phyloP scores from a whole-genome alignment of 1,140 invertebrate genomes.

The Scylla paramamosain region DNA sequence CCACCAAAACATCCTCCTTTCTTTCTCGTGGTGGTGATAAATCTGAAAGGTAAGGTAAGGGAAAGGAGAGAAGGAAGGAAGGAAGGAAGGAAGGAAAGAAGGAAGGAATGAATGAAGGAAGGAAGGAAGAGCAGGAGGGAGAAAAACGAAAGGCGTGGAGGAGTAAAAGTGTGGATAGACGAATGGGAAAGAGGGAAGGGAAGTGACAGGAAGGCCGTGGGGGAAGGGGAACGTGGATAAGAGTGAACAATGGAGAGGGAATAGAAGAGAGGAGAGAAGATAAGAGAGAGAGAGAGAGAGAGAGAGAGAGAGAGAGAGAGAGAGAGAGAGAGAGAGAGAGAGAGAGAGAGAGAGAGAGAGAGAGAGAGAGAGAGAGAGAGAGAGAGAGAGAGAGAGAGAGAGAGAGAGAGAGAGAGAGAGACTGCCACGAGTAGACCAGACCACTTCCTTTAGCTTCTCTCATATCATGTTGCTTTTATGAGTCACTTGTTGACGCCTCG shows the following conservation, averaged over 20 bases:
- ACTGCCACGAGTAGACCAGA: background rate
- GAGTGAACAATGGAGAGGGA: too few relatives aligned
- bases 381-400: constrained; percentile 17
- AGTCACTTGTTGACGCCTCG: too few relatives aligned
- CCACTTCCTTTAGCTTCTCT: too few relatives aligned
- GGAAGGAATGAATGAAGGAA: too few relatives aligned
- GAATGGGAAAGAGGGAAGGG: background rate
- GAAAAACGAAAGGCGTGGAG: background rate
- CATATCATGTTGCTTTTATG: too few relatives aligned
- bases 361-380: background rate
- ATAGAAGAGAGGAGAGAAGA: background rate
- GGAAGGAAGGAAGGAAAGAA: too few relatives aligned
- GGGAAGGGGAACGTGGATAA: too few relatives aligned
- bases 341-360: constrained; percentile 3
- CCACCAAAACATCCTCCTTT: background rate
- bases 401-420: background rate
- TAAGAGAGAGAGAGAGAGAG: background rate
- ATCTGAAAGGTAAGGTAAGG: too few relatives aligned
- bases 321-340: constrained; percentile 11
- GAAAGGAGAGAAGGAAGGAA: too few relatives aligned
- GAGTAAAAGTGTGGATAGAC: too few relatives aligned
- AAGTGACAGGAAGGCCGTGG: background rate
- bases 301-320: constrained; percentile 3
- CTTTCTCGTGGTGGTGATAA: too few relatives aligned
- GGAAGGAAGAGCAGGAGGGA: too few relatives aligned